phyloP scores from a whole-genome alignment of 2,888 invertebrate species.

The Papilio gigon region DNA sequence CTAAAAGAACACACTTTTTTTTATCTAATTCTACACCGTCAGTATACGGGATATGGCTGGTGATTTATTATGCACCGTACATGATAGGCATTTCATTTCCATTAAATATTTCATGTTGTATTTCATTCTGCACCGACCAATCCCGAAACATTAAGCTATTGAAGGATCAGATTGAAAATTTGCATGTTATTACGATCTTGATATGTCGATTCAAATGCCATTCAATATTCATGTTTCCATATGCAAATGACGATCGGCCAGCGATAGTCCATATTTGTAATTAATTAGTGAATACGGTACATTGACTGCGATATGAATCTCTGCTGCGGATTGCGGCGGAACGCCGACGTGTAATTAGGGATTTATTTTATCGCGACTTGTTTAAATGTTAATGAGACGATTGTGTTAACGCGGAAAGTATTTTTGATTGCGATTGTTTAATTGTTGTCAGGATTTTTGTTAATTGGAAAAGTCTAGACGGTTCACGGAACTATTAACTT shows the following conservation, averaged over 20 bases:
- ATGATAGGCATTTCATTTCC: not conserved
- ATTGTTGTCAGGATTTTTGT: slow-evolving; percentile 2
- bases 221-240: slow-evolving; percentile 39
- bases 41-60: too few species aligned
- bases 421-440: slow-evolving; percentile 1
- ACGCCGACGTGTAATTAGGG: slow-evolving; percentile 34
- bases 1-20: too few species aligned
- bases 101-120: not conserved
- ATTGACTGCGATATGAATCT: slow-evolving; percentile 33
- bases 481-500: not conserved
- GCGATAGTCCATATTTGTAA: slow-evolving; percentile 38
- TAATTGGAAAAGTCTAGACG: not conserved
- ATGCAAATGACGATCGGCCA: slow-evolving; percentile 39
- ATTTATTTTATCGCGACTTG: slow-evolving; percentile 35
- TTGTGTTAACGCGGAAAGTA: slow-evolving; percentile 6
- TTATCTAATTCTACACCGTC: too few species aligned
- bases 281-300: slow-evolving; percentile 37
- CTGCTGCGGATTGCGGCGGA: slow-evolving; percentile 26
- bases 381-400: slow-evolving; percentile 39
- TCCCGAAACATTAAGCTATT: slow-evolving; percentile 29
- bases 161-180: slow-evolving; percentile 34
- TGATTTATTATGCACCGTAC: too few species aligned
- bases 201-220: slow-evolving; percentile 36
- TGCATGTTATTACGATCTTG: slow-evolving; percentile 35
- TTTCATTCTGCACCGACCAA: slow-evolving; percentile 11